Conservation (phyloP, 2,888 invertebrate species). For the Aspidiotus destructor region DNA sequence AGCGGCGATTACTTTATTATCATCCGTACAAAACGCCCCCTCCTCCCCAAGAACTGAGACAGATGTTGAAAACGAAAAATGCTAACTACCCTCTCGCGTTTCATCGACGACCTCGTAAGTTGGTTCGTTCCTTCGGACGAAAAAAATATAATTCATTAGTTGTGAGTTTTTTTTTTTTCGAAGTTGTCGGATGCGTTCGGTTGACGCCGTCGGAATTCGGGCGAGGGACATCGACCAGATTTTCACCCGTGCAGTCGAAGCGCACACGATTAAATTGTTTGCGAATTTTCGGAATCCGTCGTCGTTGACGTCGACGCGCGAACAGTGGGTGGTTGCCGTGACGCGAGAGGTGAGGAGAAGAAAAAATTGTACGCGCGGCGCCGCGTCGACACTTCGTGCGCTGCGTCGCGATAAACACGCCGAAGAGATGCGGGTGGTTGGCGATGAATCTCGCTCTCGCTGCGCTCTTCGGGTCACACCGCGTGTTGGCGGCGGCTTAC, state of each 20-base stretch:
- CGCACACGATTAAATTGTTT: slow-evolving; percentile 2
- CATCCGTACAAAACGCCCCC: not conserved
- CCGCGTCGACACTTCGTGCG: not conserved
- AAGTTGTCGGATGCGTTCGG: slow-evolving; percentile 9
- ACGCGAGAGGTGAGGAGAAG: not conserved
- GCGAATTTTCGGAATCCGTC: not conserved
- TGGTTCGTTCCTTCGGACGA: not conserved
- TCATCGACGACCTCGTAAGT: not conserved
- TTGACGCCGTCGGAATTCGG: not conserved
- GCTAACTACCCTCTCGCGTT: no score
- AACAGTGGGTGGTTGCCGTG: not conserved
- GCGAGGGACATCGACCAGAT: slow-evolving; percentile 16
- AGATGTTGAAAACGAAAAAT: no score
- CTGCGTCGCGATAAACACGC: no score
- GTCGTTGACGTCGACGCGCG: not conserved
- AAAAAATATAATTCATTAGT: not conserved
- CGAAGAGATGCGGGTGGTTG: no score
- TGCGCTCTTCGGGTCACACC: not conserved
- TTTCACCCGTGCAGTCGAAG: not conserved
- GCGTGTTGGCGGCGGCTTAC: not conserved
- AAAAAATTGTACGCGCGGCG: not conserved
- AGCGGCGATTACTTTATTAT: not conserved
- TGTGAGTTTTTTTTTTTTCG: not conserved
- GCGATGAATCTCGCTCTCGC: no score
- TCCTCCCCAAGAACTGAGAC: not conserved